Evolutionary conservation across 2,888 invertebrate genomes (phyloP).

Genomic region (Boloria selene): DNA sequence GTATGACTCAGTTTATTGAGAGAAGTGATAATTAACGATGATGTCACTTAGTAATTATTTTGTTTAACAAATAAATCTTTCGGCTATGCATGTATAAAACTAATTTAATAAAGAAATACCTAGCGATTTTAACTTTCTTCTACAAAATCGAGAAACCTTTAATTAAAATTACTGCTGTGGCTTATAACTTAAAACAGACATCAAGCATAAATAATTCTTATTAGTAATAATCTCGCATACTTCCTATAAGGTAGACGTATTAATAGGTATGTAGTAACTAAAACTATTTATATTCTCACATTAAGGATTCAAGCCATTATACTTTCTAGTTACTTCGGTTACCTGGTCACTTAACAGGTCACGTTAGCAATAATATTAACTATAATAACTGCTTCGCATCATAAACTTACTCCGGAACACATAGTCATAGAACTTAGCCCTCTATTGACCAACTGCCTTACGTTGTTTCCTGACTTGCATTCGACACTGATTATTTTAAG

Average conservation of each 20-base stretch:
- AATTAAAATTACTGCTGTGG: too few species aligned
- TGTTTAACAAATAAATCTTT: background rate
- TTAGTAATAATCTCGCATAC: conserved; percentile 12
- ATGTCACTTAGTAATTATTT: conserved; percentile 24
- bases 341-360: conserved; percentile 21
- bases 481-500: too few species aligned
- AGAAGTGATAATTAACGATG: conserved; percentile 12
- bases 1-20: conserved; percentile 20
- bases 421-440: conserved; percentile 5
- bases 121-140: too few species aligned
- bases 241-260: conserved; percentile 8
- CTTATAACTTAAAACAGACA: background rate
- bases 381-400: conserved; percentile 1
- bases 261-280: conserved; percentile 11
- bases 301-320: conserved; percentile 10
- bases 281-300: conserved; percentile 19
- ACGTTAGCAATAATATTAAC: conserved; percentile 1
- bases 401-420: background rate
- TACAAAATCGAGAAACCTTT: too few species aligned
- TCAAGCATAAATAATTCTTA: background rate
- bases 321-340: conserved; percentile 21
- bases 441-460: background rate
- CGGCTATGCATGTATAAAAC: too few species aligned
- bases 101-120: too few species aligned
- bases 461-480: background rate